A percentile compares a stretch with the other conserved stretches of the same genome.
Conservation (phyloP, 2,113 vertebrate species). For the Anthoscopus minutus region DNA sequence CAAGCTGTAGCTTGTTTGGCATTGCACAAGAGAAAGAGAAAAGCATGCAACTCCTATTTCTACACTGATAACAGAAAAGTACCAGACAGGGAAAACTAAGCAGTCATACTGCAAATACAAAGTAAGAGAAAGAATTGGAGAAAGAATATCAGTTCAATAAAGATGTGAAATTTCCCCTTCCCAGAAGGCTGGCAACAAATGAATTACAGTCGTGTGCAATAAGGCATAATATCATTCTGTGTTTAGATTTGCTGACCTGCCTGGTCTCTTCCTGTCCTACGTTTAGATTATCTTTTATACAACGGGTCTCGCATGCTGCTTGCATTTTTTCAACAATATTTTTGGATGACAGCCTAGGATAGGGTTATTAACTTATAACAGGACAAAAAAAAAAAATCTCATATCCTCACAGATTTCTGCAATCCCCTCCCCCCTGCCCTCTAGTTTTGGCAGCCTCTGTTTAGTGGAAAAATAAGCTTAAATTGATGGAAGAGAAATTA, state of each 20-base stretch:
- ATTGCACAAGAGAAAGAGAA: background rate
- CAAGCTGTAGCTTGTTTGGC: background rate
- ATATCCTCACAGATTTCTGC: background rate
- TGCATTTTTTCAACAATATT: slow-evolving; percentile 30
- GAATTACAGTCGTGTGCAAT: background rate
- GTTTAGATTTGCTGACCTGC: slow-evolving; percentile 19
- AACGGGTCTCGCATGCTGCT: background rate
- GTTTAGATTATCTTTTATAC: slow-evolving; percentile 26
- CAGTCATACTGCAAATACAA: background rate
- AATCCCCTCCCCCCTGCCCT: background rate
- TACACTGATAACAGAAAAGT: background rate
- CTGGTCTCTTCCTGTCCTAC: slow-evolving; percentile 33
- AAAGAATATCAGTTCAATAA: background rate
- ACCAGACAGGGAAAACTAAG: background rate
- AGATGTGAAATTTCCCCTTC: background rate
- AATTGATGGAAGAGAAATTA: background rate
- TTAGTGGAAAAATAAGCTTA: background rate
- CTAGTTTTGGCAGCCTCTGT: background rate
- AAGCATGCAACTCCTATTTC: background rate
- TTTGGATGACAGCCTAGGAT: slow-evolving; percentile 38
- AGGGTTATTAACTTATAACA: slow-evolving; percentile 36
- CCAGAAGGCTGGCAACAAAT: background rate
- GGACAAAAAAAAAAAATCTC: background rate
- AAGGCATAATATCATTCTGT: background rate
- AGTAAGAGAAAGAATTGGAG: background rate